phyloP scores from a whole-genome alignment of 1,140 invertebrate genomes.

The Lerema accius region DNA sequence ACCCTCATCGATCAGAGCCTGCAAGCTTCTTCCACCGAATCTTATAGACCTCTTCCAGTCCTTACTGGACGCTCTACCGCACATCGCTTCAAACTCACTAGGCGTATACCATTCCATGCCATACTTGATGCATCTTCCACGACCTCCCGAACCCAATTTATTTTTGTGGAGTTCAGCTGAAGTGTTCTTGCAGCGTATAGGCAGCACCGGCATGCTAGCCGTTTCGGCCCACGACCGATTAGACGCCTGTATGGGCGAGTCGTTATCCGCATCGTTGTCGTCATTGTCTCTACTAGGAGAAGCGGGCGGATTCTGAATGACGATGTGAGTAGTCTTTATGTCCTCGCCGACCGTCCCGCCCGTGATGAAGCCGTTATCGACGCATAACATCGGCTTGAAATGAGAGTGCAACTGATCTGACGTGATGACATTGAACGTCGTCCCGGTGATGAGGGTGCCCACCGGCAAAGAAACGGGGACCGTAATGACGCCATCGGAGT shows the following conservation, averaged over 20 bases:
- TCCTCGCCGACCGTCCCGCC: constrained; percentile 86
- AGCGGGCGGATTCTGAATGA: constrained; percentile 86
- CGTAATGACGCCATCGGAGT: constrained; percentile 80
- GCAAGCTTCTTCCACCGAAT: constrained; percentile 94
- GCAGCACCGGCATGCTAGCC: constrained; percentile 91
- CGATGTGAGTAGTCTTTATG: constrained; percentile 90
- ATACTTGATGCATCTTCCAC: constrained; percentile 94
- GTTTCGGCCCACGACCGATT: constrained; percentile 89
- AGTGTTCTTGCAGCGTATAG: constrained; percentile 92
- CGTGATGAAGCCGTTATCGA: constrained; percentile 91
- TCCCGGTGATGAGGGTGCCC: constrained; percentile 90
- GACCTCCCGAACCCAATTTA: constrained; percentile 93
- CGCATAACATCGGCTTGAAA: constrained; percentile 92
- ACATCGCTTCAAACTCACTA: constrained; percentile 95
- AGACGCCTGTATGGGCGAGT: constrained; percentile 42
- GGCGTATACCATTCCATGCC: constrained; percentile 95
- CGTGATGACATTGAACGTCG: constrained; percentile 93
- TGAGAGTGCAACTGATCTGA: constrained; percentile 89
- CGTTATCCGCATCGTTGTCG: constrained; percentile 36
- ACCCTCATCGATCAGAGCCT: constrained; percentile 95
- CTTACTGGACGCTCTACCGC: constrained; percentile 95
- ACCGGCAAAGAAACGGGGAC: constrained; percentile 91
- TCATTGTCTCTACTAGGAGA: constrained; percentile 46
- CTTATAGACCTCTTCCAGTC: constrained; percentile 98
- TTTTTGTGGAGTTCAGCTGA: constrained; percentile 95